Percentiles rank a stretch among this genome's conserved stretches.
These are phyloP conservation scores for Chroicocephalus ridibundus DNA, from an alignment of 2,113 vertebrate genomes.

Conservation along the genomic window DNA sequence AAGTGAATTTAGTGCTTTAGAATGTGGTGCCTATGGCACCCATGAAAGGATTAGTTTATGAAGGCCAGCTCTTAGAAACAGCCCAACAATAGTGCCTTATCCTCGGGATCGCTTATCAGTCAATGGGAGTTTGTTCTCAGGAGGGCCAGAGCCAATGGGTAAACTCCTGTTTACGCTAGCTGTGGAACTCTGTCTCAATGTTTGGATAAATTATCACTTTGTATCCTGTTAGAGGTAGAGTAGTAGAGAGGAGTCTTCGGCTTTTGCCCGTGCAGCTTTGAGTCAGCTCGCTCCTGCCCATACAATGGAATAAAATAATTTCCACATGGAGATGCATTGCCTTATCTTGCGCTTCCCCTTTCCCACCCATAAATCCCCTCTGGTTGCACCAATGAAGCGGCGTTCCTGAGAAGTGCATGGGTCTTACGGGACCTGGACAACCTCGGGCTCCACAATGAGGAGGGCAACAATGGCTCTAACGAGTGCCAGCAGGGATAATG, in stretches of 20 bases:
- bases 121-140: conserved; percentile 67
- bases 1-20: conserved; percentile 61
- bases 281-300: neutral
- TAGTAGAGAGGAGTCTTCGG: neutral
- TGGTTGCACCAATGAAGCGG: neutral
- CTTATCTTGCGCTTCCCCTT: neutral
- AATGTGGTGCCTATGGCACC: conserved; percentile 58
- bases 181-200: conserved; percentile 9
- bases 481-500: neutral
- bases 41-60: conserved; percentile 65
- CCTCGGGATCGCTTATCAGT: conserved; percentile 59
- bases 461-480: neutral
- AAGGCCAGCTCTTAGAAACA: conserved; percentile 63
- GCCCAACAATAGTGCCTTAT: conserved; percentile 65
- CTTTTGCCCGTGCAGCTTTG: neutral
- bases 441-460: neutral
- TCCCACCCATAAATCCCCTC: neutral
- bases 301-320: neutral
- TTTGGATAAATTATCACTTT: conserved; percentile 63
- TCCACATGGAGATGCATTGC: accelerated
- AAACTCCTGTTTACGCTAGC: conserved; percentile 60
- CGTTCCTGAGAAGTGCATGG: neutral
- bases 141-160: conserved; percentile 60
- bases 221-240: conserved; percentile 41
- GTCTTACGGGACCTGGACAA: neutral